Percentiles rank a stretch among this genome's conserved stretches.
phyloP scores from a whole-genome alignment of 2,113 vertebrate species.

The Epinephelus lanceolatus region DNA sequence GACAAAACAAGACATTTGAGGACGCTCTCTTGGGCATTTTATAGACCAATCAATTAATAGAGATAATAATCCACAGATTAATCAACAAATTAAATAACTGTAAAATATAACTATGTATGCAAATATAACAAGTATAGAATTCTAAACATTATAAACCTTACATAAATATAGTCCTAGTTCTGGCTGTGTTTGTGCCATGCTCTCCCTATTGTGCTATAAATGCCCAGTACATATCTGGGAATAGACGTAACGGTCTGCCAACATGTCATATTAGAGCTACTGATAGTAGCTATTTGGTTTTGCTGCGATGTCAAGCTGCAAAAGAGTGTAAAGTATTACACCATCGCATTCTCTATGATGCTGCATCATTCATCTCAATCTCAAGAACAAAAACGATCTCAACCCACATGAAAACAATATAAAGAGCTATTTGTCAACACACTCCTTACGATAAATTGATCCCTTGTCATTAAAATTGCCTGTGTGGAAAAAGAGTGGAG shows the following conservation, averaged over 20 bases:
- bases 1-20: too few relatives aligned
- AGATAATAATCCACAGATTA: too few relatives aligned
- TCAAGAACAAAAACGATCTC: constrained; percentile 52
- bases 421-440: constrained; percentile 51
- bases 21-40: too few relatives aligned
- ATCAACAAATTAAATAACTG: too few relatives aligned
- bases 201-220: neutral
- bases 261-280: constrained; percentile 37
- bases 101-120: neutral
- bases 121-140: neutral
- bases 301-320: constrained; percentile 23
- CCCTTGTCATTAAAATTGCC: constrained; percentile 57
- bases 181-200: neutral
- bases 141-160: neutral
- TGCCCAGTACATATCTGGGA: constrained; percentile 3
- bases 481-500: constrained; percentile 31
- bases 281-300: constrained; percentile 46
- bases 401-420: constrained; percentile 52
- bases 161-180: neutral
- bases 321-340: constrained; percentile 26
- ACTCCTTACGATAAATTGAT: constrained; percentile 47
- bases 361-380: constrained; percentile 62
- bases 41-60: too few relatives aligned
- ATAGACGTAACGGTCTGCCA: constrained; percentile 31
- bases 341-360: constrained; percentile 31